These are phyloP conservation scores for Anhinga rufa DNA, from an alignment of 2,113 vertebrate species.

Conservation along the genomic window DNA sequence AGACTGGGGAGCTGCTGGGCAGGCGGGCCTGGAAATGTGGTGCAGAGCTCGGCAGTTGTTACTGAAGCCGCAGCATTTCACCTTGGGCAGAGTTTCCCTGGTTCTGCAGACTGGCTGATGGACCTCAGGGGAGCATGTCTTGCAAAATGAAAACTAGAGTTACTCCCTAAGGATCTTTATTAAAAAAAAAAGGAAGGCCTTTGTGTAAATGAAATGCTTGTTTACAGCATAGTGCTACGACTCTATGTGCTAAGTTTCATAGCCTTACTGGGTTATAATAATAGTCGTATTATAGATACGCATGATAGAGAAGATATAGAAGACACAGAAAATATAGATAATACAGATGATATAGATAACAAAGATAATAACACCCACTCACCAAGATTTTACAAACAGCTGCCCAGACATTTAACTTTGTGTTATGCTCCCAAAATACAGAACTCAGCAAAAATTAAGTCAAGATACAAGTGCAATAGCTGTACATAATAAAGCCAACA, in stretches of 20 bases:
- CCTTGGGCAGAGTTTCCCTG: neutral
- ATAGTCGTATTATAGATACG: neutral
- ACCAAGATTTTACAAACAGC: neutral
- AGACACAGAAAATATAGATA: neutral
- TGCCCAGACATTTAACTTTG: neutral
- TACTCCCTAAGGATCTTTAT: neutral
- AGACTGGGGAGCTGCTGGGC: neutral
- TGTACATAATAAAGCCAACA: neutral
- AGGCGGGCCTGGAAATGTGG: neutral
- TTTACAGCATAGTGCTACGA: neutral
- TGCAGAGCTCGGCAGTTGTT: neutral
- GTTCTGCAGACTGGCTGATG: accelerated
- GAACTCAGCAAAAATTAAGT: neutral
- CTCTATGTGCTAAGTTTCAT: neutral
- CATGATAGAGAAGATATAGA: neutral
- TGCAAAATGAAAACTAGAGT: neutral
- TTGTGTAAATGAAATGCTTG: neutral
- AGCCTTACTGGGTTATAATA: neutral
- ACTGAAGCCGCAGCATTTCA: accelerated
- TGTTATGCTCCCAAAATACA: neutral
- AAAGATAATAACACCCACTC: neutral
- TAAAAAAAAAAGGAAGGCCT: neutral
- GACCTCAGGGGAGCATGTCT: neutral
- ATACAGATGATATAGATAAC: neutral
- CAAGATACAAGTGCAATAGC: neutral